Percentiles rank a stretch among this genome's conserved stretches.
phyloP scores from a whole-genome alignment of 2,113 vertebrate genomes.

The Candoia aspera region DNA sequence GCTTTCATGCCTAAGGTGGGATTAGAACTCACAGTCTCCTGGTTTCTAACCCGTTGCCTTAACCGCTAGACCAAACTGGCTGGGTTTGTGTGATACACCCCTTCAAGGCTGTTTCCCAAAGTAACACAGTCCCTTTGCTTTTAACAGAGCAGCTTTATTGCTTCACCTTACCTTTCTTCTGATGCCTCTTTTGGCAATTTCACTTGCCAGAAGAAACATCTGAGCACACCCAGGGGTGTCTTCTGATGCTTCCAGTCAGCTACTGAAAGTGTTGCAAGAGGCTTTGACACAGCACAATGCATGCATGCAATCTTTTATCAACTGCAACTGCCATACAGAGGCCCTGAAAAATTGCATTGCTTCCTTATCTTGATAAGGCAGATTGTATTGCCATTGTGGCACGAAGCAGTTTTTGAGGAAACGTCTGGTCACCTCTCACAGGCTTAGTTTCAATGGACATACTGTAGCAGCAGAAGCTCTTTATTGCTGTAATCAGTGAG shows the following conservation, averaged over 20 bases:
- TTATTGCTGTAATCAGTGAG: neutral
- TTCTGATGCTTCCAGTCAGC: neutral
- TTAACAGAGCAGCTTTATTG: neutral
- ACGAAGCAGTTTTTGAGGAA: neutral
- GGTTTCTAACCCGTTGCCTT: no score
- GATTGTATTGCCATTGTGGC: neutral
- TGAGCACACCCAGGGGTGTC: neutral
- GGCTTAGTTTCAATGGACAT: neutral
- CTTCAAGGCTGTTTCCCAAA: neutral
- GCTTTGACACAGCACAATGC: neutral
- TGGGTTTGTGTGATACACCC: neutral
- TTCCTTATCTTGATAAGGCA: neutral
- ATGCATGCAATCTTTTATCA: neutral
- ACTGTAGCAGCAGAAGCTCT: neutral
- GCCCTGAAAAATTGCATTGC: neutral
- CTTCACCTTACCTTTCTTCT: neutral
- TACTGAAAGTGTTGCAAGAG: neutral
- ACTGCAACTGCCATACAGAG: neutral
- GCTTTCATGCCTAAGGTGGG: no score
- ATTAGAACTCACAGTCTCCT: no score
- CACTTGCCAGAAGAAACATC: neutral
- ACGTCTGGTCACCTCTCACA: neutral
- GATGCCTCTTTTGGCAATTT: neutral
- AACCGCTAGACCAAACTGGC: no score
- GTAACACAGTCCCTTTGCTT: neutral